Base-by-base conservation (phyloP, 2,888 invertebrate species). In the Harpalus rufipes region DNA sequence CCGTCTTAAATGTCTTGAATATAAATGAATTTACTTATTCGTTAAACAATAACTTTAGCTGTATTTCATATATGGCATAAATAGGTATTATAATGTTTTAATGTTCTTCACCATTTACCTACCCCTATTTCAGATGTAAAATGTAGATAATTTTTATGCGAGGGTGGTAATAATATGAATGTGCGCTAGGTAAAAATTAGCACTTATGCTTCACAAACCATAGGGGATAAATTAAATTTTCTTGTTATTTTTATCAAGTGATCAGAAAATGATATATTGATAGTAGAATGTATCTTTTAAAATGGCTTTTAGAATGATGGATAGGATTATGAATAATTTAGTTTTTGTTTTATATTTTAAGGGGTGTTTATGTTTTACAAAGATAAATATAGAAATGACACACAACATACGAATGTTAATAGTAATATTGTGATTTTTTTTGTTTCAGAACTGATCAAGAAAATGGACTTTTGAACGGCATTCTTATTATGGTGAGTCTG, bases 251-350 rank as follows among this genome's bases (percentile, higher is more conserved):
- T 74, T 74, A 74, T 74, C 74, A 51, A 51, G 8, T 74, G 41
- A 74, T 74, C 74, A 74, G 14, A 51, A 25, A 32, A 74, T 74
- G 74, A 74, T 68, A n/a, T 68, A 68, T 74, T 74, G 74, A 74
- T 74, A 74, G 41, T 16, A 74, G 4, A 74, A 74, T 74, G 18
- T 41, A 74, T 74, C 74, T 74, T 74, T 74, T 74, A 74, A 74
- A 74, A 41, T 74, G 51, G 44, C 74, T 72, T 65, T 65, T 18
- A 74, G 10, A 18, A 39, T 74, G 74, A 74, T 74, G 39, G 41
- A 74, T 74, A 41, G 14, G 16, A 7, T 72, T 68, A 68, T 68
- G 21, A 68, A 68, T 39, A 7, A n/a, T 0, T 5, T 39, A 41
- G 39, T 68, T 32, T 32, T 32, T 32, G 32, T 5, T 32, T 32